Evolutionary conservation across 2,888 invertebrate species (phyloP).

Genomic region (Ectropis crepuscularia): DNA sequence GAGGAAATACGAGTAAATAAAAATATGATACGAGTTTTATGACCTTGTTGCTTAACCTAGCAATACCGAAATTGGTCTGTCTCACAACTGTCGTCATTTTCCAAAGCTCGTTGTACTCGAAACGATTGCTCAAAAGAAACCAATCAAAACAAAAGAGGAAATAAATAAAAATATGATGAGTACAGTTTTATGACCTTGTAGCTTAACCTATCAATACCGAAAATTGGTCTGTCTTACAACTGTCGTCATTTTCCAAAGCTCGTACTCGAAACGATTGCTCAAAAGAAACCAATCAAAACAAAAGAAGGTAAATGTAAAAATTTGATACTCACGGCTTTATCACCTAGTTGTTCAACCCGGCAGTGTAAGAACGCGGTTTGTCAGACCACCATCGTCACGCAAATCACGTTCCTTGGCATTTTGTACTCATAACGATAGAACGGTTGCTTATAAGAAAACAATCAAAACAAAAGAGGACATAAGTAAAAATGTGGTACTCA

Average conservation of each 20-base stretch:
- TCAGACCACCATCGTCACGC: constrained; percentile 95
- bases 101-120: constrained; percentile 86
- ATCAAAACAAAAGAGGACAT: neutral
- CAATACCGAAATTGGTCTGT: too few species aligned
- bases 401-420: constrained; percentile 93
- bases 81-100: too few species aligned
- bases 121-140: too few species aligned
- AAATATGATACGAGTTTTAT: constrained; percentile 84
- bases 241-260: constrained; percentile 93
- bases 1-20: too few species aligned
- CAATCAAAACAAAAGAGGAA: neutral
- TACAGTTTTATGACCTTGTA: constrained; percentile 95
- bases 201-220: too few species aligned
- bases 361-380: constrained; percentile 96
- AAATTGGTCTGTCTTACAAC: too few species aligned
- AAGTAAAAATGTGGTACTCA: constrained; percentile 78
- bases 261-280: constrained; percentile 54
- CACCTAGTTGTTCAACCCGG: constrained; percentile 93
- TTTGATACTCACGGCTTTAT: constrained; percentile 91
- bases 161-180: too few species aligned
- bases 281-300: neutral
- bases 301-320: neutral
- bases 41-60: too few species aligned
- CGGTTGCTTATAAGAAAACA: neutral
- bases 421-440: too few species aligned